A percentile compares a stretch with the other conserved stretches of the same genome.
Conservation (phyloP, 2,888 invertebrate genomes). For the Dromius quadrimaculatus region DNA sequence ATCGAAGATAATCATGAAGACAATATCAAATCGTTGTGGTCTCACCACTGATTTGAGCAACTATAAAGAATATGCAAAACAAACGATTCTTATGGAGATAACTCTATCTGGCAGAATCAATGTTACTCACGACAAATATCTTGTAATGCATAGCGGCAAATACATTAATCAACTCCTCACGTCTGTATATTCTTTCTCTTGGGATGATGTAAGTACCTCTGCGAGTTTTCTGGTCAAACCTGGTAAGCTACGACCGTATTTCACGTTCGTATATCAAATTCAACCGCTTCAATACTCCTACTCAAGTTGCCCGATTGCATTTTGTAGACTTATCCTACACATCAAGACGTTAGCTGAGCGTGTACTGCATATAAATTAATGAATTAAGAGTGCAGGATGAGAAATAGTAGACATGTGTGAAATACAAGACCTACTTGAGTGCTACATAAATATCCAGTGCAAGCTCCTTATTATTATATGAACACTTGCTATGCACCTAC, state of each 20-base stretch:
- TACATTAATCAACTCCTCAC: constrained; percentile 6
- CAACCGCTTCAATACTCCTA: constrained; percentile 22
- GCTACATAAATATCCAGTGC: constrained; percentile 5
- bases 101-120: no score
- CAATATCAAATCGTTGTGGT: no score
- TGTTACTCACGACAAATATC: no score
- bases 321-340: constrained; percentile 30
- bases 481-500: no score
- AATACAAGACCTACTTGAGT: constrained; percentile 27
- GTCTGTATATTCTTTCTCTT: not conserved
- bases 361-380: constrained; percentile 45
- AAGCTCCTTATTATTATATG: constrained; percentile 12
- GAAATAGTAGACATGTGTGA: not conserved
- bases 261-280: constrained; percentile 40
- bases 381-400: constrained; percentile 30
- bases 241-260: constrained; percentile 24
- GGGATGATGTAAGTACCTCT: not conserved
- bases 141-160: not conserved
- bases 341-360: constrained; percentile 35
- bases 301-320: constrained; percentile 44
- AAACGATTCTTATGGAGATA: no score
- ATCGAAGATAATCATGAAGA: no score
- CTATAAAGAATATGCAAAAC: no score
- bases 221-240: constrained; percentile 1
- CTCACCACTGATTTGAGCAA: no score